Evolutionary conservation across 2,113 vertebrate genomes (phyloP).

Genomic region (Crypturellus undulatus): DNA sequence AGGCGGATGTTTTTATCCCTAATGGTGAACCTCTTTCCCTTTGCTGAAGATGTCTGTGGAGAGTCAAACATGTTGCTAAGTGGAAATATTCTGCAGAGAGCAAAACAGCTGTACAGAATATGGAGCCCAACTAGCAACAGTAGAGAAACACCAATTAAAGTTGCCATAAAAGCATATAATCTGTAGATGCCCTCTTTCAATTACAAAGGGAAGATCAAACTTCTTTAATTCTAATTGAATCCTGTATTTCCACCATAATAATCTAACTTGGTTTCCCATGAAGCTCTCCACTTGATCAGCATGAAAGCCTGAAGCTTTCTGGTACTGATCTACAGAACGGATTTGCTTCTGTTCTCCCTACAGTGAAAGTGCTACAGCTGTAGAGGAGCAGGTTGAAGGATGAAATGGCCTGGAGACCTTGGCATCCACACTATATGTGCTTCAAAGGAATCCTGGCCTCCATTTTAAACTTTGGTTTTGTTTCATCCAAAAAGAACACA

Average conservation of each 20-base stretch:
- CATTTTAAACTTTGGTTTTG: background rate
- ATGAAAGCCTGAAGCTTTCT: background rate
- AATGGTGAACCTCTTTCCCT: background rate
- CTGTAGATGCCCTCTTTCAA: background rate
- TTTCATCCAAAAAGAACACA: background rate
- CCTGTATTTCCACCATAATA: background rate
- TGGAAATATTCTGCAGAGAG: background rate
- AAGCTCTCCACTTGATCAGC: background rate
- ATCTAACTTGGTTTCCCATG: background rate
- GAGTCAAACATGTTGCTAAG: background rate
- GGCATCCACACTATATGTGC: background rate
- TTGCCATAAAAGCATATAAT: background rate
- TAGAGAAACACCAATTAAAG: background rate
- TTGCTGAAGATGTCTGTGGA: background rate
- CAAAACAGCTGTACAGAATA: background rate
- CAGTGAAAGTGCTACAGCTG: background rate
- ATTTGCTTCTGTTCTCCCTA: background rate
- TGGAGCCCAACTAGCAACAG: background rate
- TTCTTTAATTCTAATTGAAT: background rate
- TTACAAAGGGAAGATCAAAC: background rate
- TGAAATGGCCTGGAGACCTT: background rate
- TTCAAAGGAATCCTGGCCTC: background rate
- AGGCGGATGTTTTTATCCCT: no score
- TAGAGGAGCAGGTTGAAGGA: background rate
- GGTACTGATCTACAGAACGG: background rate